Base-by-base conservation (phyloP, 2,888 invertebrate species). In the Mythimna pallens region DNA sequence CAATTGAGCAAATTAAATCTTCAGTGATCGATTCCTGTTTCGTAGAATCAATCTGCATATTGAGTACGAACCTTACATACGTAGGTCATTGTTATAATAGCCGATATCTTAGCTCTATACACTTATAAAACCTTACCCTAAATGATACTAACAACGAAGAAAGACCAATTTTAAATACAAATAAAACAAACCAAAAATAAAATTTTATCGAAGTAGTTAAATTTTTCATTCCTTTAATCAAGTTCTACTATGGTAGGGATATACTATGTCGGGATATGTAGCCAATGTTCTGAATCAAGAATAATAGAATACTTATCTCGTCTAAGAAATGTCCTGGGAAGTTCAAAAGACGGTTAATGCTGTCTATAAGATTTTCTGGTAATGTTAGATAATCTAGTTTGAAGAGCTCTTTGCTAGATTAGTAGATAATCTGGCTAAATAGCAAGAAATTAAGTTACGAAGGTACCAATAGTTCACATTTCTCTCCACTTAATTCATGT, bases 171-270 rank as follows among this genome's bases (percentile, higher is more conserved):
- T 47, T 47, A 40, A 65, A 67, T 17, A 47, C 4, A n/a, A 76
- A n/a, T 54, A 43, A 75, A 54, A 43, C 17, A 30, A 64, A 34
- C 0, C 5, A 70, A 54, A 25, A 65, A 34, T 5, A 34, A 76
- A 52, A 3, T 40, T 12, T 25, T 20, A 12, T 2, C 12, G 14
- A 61, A 25, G 25, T 14, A 20, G 20, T 58, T 20, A 58, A 9
- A 30, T 57, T 57, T 30, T 30, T 1, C 8, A 30, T 20, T 30
- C 2, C 7, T 50, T n/a, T 52, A 20, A 9, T 1, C 30, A 20
- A 20, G 20, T 58, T 8, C 34, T 9, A 20, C 20, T 34, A 20
- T 20, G 20, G 14, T 2, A 30, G 25, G 17, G 25, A 17, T 30
- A 17, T 55, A 14, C 4, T 5, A 17, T 17, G 10, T 12, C 5